These are phyloP conservation scores for Achlya flavicornis DNA, from an alignment of 2,888 invertebrate genomes.

Conservation along the genomic window DNA sequence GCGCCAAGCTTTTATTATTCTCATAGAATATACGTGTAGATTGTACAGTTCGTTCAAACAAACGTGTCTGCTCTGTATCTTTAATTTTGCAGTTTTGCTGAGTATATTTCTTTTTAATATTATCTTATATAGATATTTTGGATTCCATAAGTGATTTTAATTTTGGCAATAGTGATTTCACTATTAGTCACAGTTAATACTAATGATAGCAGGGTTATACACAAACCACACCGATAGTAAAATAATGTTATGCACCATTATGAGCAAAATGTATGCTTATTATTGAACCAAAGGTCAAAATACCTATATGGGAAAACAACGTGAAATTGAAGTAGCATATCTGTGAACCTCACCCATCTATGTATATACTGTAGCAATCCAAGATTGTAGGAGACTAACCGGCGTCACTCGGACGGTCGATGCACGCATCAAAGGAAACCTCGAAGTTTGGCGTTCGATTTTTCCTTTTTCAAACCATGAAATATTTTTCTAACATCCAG, in stretches of 20 bases:
- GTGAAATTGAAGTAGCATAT: conserved; percentile 40
- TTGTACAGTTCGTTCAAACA: conserved; percentile 16
- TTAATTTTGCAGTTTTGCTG: conserved; percentile 15
- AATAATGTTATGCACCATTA: too few species aligned
- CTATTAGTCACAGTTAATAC: too few species aligned
- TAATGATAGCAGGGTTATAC: too few species aligned
- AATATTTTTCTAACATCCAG: not conserved
- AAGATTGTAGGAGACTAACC: conserved; percentile 70
- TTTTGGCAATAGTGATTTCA: too few species aligned
- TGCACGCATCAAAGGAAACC: conserved; percentile 56
- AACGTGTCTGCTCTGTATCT: conserved; percentile 9
- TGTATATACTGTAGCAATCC: conserved; percentile 64
- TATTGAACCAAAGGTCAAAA: not conserved
- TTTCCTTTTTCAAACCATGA: not conserved
- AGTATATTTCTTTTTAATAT: too few species aligned
- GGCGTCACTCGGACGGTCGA: conserved; percentile 74
- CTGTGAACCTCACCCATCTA: conserved; percentile 50
- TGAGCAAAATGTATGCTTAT: too few species aligned
- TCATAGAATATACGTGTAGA: conserved; percentile 46
- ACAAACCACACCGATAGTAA: too few species aligned
- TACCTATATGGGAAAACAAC: conserved; percentile 16
- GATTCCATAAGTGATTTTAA: too few species aligned
- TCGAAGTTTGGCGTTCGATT: not conserved
- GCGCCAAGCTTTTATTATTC: conserved; percentile 65
- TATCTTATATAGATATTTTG: too few species aligned